phyloP scores from a whole-genome alignment of 2,113 vertebrate species.

The Ailurus styani region DNA sequence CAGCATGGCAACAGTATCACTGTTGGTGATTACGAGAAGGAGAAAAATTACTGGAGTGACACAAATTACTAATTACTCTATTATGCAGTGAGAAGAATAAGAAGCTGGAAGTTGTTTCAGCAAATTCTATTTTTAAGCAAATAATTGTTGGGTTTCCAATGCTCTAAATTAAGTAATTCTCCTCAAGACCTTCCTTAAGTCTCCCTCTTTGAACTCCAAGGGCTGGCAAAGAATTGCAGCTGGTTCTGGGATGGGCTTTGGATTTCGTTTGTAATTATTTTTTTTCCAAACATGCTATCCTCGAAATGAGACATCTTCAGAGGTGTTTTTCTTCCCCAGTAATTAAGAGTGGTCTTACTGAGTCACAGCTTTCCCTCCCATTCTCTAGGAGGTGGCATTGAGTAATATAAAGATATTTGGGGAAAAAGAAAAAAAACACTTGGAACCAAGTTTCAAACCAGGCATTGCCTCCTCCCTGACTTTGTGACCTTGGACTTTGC shows the following conservation, averaged over 20 bases:
- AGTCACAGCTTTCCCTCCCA: neutral
- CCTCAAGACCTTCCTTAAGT: slow-evolving; percentile 72
- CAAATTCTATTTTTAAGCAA: slow-evolving; percentile 85
- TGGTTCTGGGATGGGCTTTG: slow-evolving; percentile 39
- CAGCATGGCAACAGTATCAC: slow-evolving; percentile 65
- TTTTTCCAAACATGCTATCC: neutral
- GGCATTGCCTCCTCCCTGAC: neutral
- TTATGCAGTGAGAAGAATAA: slow-evolving; percentile 80
- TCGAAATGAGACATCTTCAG: slow-evolving; percentile 4
- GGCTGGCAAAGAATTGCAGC: slow-evolving; percentile 66
- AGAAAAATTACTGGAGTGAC: slow-evolving; percentile 77
- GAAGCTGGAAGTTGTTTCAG: slow-evolving; percentile 82
- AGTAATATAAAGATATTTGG: neutral
- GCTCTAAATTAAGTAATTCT: slow-evolving; percentile 80
- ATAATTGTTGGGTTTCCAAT: slow-evolving; percentile 81
- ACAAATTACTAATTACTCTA: slow-evolving; percentile 86
- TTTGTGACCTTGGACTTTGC: neutral
- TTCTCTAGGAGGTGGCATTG: neutral
- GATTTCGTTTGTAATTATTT: slow-evolving; percentile 32
- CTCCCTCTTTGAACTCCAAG: slow-evolving; percentile 61
- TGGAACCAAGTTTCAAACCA: neutral
- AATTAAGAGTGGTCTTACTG: slow-evolving; percentile 16
- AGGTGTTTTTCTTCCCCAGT: neutral
- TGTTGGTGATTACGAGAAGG: slow-evolving; percentile 71
- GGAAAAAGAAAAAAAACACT: neutral